Conservation (phyloP, 2,113 vertebrate species). For the Pterocles gutturalis region DNA sequence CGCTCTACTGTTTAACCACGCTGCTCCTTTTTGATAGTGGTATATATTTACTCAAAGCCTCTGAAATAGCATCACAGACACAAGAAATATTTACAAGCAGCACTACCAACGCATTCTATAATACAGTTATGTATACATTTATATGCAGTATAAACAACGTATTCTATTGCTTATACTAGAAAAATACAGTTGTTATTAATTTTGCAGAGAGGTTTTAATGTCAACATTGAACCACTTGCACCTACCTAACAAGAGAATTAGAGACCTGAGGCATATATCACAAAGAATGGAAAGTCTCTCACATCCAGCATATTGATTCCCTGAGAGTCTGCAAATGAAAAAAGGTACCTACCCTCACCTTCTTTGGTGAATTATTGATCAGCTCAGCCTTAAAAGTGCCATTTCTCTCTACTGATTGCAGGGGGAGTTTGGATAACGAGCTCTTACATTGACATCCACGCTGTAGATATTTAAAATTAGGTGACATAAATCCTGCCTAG, state of each 20-base stretch:
- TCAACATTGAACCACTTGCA: not conserved
- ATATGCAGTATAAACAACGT: not conserved
- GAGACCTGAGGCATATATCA: not conserved
- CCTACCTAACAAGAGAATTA: not conserved
- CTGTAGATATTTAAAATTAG: conserved; percentile 30
- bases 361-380: conserved; percentile 60
- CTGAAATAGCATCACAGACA: not conserved
- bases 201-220: not conserved
- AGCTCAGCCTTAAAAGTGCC: conserved; percentile 20
- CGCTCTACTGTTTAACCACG: conserved; percentile 18
- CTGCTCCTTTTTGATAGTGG: conserved; percentile 32
- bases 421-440: conserved; percentile 33
- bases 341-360: conserved; percentile 1
- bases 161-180: not conserved
- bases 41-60: conserved; percentile 36
- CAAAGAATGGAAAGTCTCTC: not conserved
- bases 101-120: not conserved
- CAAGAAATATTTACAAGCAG: conserved; percentile 51
- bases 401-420: conserved; percentile 40
- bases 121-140: not conserved
- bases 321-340: not conserved
- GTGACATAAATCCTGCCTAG: conserved; percentile 9
- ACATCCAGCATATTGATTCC: conserved; percentile 10
- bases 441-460: conserved; percentile 5
- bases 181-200: not conserved